Evolutionary conservation across 2,888 invertebrate species (phyloP).

Genomic region (Drosophila birchii): DNA sequence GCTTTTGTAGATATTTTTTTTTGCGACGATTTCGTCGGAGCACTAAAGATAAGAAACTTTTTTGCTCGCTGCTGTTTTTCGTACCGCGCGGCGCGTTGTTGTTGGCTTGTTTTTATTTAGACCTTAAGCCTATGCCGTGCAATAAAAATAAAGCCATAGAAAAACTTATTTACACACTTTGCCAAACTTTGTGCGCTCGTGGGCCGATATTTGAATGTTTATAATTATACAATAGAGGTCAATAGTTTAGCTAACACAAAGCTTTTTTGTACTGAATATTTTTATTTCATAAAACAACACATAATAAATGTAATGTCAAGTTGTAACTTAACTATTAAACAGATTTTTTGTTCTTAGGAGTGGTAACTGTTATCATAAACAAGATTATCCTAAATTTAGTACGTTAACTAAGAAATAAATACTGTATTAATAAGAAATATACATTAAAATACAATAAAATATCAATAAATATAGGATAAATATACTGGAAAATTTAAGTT

Average conservation of each 20-base stretch:
- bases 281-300: too few species aligned
- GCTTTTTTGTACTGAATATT: background rate
- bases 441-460: too few species aligned
- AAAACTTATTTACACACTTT: constrained; percentile 67
- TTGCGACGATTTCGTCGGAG: constrained; percentile 31
- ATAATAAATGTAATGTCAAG: too few species aligned
- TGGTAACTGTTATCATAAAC: too few species aligned
- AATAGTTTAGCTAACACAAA: constrained; percentile 2
- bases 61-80: constrained; percentile 28
- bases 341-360: too few species aligned
- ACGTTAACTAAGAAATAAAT: too few species aligned
- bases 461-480: too few species aligned
- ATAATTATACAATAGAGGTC: constrained; percentile 3
- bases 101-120: constrained; percentile 66
- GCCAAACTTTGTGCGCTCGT: constrained; percentile 41
- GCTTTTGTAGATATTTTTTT: constrained; percentile 32
- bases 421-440: too few species aligned
- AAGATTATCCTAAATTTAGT: too few species aligned
- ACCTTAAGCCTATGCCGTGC: constrained; percentile 71
- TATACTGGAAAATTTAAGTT: too few species aligned
- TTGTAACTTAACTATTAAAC: too few species aligned
- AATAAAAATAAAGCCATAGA: constrained; percentile 60
- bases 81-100: constrained; percentile 43
- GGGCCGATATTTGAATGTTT: background rate
- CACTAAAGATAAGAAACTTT: constrained; percentile 47